Evolutionary conservation across 1,140 invertebrate genomes (phyloP).

Genomic region (Euura lappo): DNA sequence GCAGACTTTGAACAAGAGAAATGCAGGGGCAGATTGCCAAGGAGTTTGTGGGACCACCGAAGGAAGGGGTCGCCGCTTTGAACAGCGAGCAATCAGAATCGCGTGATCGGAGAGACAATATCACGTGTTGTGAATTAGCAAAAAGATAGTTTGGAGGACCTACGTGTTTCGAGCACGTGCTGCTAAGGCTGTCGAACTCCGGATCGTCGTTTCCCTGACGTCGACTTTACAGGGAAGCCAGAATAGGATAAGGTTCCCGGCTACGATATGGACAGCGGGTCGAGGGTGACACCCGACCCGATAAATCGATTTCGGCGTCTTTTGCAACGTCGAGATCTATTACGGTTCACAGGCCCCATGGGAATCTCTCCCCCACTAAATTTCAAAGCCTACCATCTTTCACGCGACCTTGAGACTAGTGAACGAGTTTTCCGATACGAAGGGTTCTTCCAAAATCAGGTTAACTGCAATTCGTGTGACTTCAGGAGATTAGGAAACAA

Average conservation of each 20-base stretch:
- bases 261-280: neutral
- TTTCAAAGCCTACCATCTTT: neutral
- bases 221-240: too few species aligned
- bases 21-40: neutral
- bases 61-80: neutral
- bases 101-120: constrained; percentile 16
- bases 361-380: neutral
- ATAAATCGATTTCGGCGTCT: constrained; percentile 5
- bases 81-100: constrained; percentile 6
- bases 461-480: too few species aligned
- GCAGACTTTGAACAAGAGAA: neutral
- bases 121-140: neutral
- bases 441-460: too few species aligned
- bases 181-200: too few species aligned
- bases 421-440: neutral
- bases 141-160: too few species aligned
- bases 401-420: neutral
- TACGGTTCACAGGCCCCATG: neutral
- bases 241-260: too few species aligned
- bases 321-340: neutral
- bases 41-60: neutral
- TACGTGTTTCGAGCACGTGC: too few species aligned
- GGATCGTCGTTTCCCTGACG: too few species aligned
- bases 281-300: neutral
- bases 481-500: too few species aligned